phyloP scores from a whole-genome alignment of 2,113 vertebrate genomes.

The Labrus mixtus region DNA sequence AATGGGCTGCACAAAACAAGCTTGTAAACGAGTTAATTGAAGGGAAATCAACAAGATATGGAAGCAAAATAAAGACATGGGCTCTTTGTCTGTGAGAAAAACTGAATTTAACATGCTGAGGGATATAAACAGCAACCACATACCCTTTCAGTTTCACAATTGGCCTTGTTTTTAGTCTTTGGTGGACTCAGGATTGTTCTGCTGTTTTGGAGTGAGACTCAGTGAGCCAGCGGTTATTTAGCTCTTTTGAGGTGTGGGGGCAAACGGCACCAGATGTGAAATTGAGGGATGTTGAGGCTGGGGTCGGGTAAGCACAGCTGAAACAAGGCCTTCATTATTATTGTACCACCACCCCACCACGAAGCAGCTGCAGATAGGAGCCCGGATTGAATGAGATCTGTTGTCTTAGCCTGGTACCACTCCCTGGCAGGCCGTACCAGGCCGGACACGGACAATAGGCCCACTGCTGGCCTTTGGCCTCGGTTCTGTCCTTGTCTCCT shows the following conservation, averaged over 20 bases:
- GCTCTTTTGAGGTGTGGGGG: constrained; percentile 71
- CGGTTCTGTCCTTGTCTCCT: constrained; percentile 60
- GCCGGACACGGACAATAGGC: constrained; percentile 67
- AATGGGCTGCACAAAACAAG: not conserved
- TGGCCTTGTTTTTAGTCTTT: constrained; percentile 20
- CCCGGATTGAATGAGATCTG: constrained; percentile 71
- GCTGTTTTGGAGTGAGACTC: constrained; percentile 41
- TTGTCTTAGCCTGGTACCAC: constrained; percentile 81
- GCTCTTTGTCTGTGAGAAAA: not conserved
- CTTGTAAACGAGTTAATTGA: not conserved
- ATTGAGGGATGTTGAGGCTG: constrained; percentile 58
- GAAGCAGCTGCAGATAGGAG: constrained; percentile 75
- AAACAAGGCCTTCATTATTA: constrained; percentile 81
- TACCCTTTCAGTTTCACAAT: constrained; percentile 1
- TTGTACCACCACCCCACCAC: constrained; percentile 59
- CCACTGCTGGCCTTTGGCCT: constrained; percentile 66
- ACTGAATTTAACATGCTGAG: not conserved
- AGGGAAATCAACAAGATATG: not conserved
- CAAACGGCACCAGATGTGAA: constrained; percentile 80
- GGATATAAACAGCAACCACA: not conserved
- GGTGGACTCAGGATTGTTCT: constrained; percentile 41
- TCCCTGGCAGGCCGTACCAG: constrained; percentile 75
- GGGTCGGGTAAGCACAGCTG: constrained; percentile 53
- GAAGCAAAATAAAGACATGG: not conserved
- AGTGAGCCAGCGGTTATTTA: constrained; percentile 56